Percentiles rank a stretch among this genome's conserved stretches.
phyloP scores from a whole-genome alignment of 1,140 invertebrate genomes.

The Zaprionus nigranus region DNA sequence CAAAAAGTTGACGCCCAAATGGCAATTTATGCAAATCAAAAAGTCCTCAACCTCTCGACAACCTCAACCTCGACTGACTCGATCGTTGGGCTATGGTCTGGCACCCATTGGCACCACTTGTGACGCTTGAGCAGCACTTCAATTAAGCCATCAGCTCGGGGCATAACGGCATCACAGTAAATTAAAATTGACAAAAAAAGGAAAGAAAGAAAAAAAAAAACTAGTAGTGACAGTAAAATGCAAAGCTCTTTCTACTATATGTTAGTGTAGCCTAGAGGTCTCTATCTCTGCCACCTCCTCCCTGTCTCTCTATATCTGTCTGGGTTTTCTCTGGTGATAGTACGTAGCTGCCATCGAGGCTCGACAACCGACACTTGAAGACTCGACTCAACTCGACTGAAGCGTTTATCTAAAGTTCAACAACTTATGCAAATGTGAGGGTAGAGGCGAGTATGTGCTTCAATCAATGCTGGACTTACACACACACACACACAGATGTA shows the following conservation, averaged over 20 bases:
- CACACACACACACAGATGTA: slow-evolving; percentile 29
- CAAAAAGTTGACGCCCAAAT: slow-evolving; percentile 42
- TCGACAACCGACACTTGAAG: slow-evolving; percentile 52
- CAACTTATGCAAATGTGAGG: slow-evolving; percentile 75
- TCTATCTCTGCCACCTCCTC: not conserved
- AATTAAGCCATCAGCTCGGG: slow-evolving; percentile 55
- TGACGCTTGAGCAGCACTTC: slow-evolving; percentile 44
- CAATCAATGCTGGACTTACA: slow-evolving; percentile 62
- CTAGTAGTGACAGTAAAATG: slow-evolving; percentile 27
- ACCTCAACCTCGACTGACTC: slow-evolving; percentile 18
- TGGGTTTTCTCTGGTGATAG: slow-evolving; percentile 38
- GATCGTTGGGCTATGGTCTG: slow-evolving; percentile 26
- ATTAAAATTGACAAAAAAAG: slow-evolving; percentile 72
- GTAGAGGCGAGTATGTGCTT: slow-evolving; percentile 59
- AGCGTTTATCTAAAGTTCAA: slow-evolving; percentile 80
- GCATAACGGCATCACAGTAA: slow-evolving; percentile 48
- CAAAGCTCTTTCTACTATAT: slow-evolving; percentile 37
- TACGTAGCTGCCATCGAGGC: slow-evolving; percentile 36
- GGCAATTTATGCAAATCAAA: slow-evolving; percentile 74
- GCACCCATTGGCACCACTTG: slow-evolving; percentile 50
- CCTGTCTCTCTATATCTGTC: not conserved
- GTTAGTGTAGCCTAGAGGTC: slow-evolving; percentile 18
- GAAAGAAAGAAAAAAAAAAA: slow-evolving; percentile 2
- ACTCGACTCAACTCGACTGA: slow-evolving; percentile 34
- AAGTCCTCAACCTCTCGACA: slow-evolving; percentile 2